Base-by-base conservation (phyloP, 2,888 invertebrate species). In the Eupithecia inturbata region DNA sequence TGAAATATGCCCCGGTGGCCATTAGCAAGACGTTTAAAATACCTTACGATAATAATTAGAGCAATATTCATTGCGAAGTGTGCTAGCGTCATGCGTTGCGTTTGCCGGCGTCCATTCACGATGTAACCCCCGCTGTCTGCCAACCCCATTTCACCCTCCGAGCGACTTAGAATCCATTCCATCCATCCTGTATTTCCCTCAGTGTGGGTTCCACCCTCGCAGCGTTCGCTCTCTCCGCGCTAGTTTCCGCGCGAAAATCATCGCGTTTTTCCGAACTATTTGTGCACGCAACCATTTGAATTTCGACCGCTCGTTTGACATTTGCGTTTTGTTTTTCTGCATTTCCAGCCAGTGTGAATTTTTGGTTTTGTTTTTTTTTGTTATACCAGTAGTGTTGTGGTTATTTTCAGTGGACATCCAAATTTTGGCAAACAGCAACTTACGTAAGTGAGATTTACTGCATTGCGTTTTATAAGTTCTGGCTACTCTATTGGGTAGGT, bases 391-490 rank as follows among this genome's bases (percentile, higher is more conserved):
- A 81, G 87, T 88, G 85, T 81, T 87, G 87, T 87, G 78, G 70
- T 76, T 77, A 77, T 79, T 76, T 82, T 86, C 84, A 81, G 80
- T 86, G 85, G 84, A 85, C 82, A 83, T 82, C 85, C 85, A 85
- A 85, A 84, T 84, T 72, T 86, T 87, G 78, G 87, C 82, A 78
- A 91, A 92, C 91, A 78, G 86, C 81, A 91, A 92, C 91, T 94
- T 94, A 94, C 93, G 94, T 94, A 94, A 94, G 94, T 90, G 87
- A 88, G 77, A 78, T 78, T 88, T 88, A 90, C 93, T 93, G 94
- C 94, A 94, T 84, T 94, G 94, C 94, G 93, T 91, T 92, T 78
- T 79, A 77, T 64, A 36, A 31, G 31, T 64, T 36, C 10, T 36
- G 31, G 31, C 62, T 62, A 62, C 19, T 41, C 5, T 57, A 57